These are phyloP conservation scores for Centroberyx gerrardi DNA, from an alignment of 2,797 vertebrate genomes.

Conservation along the genomic window DNA sequence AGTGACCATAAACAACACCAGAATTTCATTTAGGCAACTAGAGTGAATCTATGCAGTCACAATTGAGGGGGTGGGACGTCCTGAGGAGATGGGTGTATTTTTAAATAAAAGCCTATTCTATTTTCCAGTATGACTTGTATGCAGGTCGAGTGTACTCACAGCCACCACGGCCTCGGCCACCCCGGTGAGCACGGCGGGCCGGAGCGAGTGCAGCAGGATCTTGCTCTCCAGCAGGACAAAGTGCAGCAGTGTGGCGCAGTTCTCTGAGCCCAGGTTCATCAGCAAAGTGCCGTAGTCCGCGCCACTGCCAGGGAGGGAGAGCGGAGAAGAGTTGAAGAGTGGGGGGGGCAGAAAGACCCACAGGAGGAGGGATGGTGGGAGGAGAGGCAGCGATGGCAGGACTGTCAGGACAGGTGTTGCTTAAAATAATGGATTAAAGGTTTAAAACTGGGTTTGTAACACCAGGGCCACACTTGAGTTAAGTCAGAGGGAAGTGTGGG, in stretches of 20 bases:
- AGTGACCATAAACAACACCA: too few species aligned
- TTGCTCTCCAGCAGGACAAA: slow-evolving; percentile 96
- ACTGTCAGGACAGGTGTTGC: not conserved
- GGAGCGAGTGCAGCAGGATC: slow-evolving; percentile 96
- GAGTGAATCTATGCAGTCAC: too few species aligned
- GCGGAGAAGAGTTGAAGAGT: slow-evolving; percentile 1
- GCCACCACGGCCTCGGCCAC: slow-evolving; percentile 97
- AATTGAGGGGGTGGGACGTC: too few species aligned
- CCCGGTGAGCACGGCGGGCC: slow-evolving; percentile 96
- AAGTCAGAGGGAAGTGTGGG: not conserved
- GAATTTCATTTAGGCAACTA: too few species aligned
- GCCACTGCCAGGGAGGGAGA: slow-evolving; percentile 84
- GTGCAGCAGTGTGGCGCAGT: slow-evolving; percentile 94
- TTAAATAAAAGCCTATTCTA: not conserved
- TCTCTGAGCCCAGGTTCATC: slow-evolving; percentile 96
- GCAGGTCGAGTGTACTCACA: slow-evolving; percentile 85
- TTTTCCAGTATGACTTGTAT: not conserved
- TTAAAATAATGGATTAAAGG: not conserved
- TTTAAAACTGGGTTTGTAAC: slow-evolving; percentile 4
- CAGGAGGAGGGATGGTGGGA: not conserved
- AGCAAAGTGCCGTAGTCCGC: slow-evolving; percentile 96
- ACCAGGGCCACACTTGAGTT: not conserved
- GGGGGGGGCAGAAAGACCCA: slow-evolving; percentile 5
- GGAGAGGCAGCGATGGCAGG: not conserved
- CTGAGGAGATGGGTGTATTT: too few species aligned